Conservation (phyloP, 2,888 invertebrate genomes). For the Perithous albicinctus region DNA sequence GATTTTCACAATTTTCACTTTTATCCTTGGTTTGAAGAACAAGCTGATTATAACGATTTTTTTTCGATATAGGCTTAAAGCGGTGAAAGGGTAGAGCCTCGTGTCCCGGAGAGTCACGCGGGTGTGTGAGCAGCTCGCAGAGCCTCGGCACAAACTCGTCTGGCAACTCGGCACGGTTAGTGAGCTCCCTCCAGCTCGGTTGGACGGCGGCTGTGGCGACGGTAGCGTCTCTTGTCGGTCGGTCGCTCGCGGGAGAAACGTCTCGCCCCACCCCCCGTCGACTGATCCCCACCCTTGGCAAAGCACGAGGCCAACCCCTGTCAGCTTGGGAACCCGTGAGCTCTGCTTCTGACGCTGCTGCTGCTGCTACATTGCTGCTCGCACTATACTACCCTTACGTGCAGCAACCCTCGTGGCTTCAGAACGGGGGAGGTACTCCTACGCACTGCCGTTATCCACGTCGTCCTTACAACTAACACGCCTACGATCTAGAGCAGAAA, state of each 20-base stretch:
- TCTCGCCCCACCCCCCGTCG: slow-evolving; percentile 71
- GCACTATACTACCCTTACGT: slow-evolving; percentile 54
- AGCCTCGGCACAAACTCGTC: slow-evolving; percentile 83
- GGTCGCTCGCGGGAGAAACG: slow-evolving; percentile 65
- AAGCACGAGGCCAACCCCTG: slow-evolving; percentile 82
- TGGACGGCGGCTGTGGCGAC: slow-evolving; percentile 72
- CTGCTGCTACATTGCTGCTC: slow-evolving; percentile 22
- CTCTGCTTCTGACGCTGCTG: slow-evolving; percentile 74
- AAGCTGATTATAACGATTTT: background rate
- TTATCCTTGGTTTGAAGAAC: background rate
- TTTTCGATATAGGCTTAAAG: slow-evolving; percentile 1
- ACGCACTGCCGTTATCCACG: slow-evolving; percentile 81
- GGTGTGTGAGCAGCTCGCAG: slow-evolving; percentile 73
- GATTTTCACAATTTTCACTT: slow-evolving; percentile 48
- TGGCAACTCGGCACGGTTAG: slow-evolving; percentile 77
- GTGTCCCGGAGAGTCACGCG: slow-evolving; percentile 54
- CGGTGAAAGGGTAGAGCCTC: slow-evolving; percentile 28
- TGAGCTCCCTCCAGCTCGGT: slow-evolving; percentile 69
- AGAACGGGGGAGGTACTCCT: slow-evolving; percentile 80
- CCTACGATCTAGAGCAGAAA: slow-evolving; percentile 53
- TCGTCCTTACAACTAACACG: slow-evolving; percentile 70
- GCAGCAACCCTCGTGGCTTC: slow-evolving; percentile 75
- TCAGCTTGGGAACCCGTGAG: slow-evolving; percentile 75
- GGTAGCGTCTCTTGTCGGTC: slow-evolving; percentile 66
- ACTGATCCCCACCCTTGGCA: slow-evolving; percentile 73